These are phyloP conservation scores for Acropternis orthonyx DNA, from an alignment of 2,797 vertebrate species.

Conservation along the genomic window DNA sequence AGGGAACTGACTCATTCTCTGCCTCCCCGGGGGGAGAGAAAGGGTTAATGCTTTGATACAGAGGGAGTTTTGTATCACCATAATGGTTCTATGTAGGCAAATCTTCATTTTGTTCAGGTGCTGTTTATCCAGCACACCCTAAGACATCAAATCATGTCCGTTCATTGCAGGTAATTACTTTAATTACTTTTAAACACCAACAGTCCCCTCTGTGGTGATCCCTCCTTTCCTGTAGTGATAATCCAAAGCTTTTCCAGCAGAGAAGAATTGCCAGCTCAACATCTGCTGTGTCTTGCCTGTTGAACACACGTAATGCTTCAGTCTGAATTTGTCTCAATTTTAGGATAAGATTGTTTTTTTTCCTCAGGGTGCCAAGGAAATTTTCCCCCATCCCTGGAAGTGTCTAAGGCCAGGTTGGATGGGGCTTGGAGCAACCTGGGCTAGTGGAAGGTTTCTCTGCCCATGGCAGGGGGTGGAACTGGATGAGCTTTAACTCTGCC, in stretches of 20 bases:
- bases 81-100: accelerated
- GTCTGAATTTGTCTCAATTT: background rate
- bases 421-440: background rate
- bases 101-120: background rate
- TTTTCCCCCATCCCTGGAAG: background rate
- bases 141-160: background rate
- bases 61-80: accelerated
- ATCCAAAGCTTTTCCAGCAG: background rate
- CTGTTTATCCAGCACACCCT: background rate
- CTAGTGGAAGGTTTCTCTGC: background rate
- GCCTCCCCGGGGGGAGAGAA: background rate
- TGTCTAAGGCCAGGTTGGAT: background rate
- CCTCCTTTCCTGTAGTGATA: background rate
- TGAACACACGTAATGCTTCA: accelerated
- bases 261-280: background rate
- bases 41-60: background rate
- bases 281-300: background rate
- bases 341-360: background rate
- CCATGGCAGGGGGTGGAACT: background rate
- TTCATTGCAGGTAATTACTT: background rate
- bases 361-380: background rate
- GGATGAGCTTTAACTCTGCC: background rate
- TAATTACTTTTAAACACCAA: background rate
- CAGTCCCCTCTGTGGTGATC: background rate
- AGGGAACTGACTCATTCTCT: background rate